Base-by-base conservation (phyloP, 1,140 invertebrate species). In the Frieseomelitta varia region DNA sequence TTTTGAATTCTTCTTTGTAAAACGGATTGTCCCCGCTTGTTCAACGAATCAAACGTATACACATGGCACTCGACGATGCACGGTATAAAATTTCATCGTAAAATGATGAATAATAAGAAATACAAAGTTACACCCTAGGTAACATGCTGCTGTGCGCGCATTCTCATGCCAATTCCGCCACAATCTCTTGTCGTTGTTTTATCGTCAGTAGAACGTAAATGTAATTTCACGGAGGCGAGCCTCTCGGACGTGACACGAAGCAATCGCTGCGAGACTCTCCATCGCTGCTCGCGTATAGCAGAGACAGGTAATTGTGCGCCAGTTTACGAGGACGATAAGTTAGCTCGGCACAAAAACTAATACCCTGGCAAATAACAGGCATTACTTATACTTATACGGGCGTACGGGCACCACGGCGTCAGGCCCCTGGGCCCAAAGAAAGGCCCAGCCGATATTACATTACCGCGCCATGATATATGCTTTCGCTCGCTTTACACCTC, bases 271-370 rank as follows among this genome's bases (percentile, higher is more conserved):
- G 34, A 34, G 80, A 76, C 79, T 68, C 81, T 65, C 56, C 58
- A 27, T 34, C 53, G 81, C 71, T 73, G 76, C 55, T 80, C 79
- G 87, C 83, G 6, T 47, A 90, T 72, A 71, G 90, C 86, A 85
- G 85, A 90, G 90, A 89, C 91, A 91, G 87, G 88, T 87, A 91
- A 92, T 92, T 91, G 90, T 91, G 85, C 79, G 81, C 90, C 88
- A 91, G 77, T 92, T 92, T 92, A 91, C 90, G 91, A 91, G 88
- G 82, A 89, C 88, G 90, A 91, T 91, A 91, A 92, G 90, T 92
- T 92, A 91, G 86, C 69, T 80, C 86, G 65, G 74, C 47, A 84
- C 89, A 92, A 92, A 92, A 92, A 91, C 91, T 92, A 92, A 92
- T 92, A 91, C 87, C 87, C 81, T 47, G 85, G 88, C 91, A 91